phyloP scores from a whole-genome alignment of 2,113 vertebrate species.

The Gulo gulo region DNA sequence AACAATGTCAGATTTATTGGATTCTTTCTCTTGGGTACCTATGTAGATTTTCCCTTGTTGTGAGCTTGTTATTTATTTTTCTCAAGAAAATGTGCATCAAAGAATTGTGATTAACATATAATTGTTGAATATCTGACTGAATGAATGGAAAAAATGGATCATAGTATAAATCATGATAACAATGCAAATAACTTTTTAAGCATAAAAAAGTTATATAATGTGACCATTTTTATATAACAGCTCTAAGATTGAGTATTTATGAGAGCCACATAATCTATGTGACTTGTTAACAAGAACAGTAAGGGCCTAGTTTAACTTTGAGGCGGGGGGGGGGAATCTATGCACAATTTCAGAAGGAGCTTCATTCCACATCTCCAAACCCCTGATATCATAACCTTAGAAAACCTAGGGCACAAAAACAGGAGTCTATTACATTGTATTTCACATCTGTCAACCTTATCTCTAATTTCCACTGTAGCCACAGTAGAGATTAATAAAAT shows the following conservation, averaged over 20 bases:
- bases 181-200: not conserved
- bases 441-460: not conserved
- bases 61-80: not conserved
- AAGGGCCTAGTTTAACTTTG: not conserved
- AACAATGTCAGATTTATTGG: not conserved
- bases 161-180: not conserved
- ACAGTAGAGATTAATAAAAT: not conserved
- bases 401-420: not conserved
- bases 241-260: not conserved
- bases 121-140: not conserved
- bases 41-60: not conserved
- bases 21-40: not conserved
- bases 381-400: not conserved
- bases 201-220: not conserved
- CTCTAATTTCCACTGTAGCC: not conserved
- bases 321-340: rapidly evolving
- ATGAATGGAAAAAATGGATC: not conserved
- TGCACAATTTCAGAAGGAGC: not conserved
- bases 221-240: not conserved
- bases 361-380: not conserved
- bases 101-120: not conserved
- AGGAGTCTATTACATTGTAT: not conserved
- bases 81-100: not conserved
- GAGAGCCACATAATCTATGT: not conserved
- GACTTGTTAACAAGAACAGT: not conserved